Evolutionary conservation across 1,140 invertebrate species (phyloP), one percentile per base, ranked within the genome.

Genomic region (Paralvinella palmiformis): DNA sequence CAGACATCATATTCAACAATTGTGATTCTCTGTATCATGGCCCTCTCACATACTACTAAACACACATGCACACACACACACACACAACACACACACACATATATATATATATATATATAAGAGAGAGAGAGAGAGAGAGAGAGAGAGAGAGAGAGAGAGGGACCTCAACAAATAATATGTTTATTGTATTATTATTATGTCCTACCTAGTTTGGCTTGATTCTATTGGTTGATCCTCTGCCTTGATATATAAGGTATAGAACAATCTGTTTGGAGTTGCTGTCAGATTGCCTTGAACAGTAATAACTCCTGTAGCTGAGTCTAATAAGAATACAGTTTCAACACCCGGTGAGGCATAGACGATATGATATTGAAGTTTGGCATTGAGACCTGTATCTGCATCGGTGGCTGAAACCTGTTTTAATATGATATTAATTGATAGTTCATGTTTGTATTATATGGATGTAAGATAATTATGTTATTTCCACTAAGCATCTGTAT

Each of bases 271-370:
- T n/a, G n/a, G n/a, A n/a, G n/a, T n/a, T n/a, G n/a, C n/a, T n/a
- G n/a, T n/a, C n/a, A n/a, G n/a, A n/a, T n/a, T n/a, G n/a, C 31
- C 31, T 22, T 6, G 48, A 13, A 13, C 31, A 52, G 24, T 52
- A 29, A 52, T 7, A 10, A 15, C 31, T 27, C 48, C 48, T 52
- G 48, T 52, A 29, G 5, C 31, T 22, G 24, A 22, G 31, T 52
- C 48, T 52, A 52, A 13, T 52, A 29, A 52, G 48, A 52, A 52
- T 52, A 52, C 31, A 29, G 20, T 27, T 52, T 52, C 24, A 29
- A 29, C 48, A 22, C 31, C 10, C 31, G 24, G 24, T 20, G 48
- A 17, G 24, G 48, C 48, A 52, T 27, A 52, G 7, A 52, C 7
- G 6, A 52, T 52, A 27, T 52, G 48, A 22, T 52, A 52, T 27